A percentile compares a stretch with the other conserved stretches of the same genome.
These are phyloP conservation scores for Melitaea athalia DNA, from an alignment of 2,888 invertebrate genomes.

Conservation along the genomic window DNA sequence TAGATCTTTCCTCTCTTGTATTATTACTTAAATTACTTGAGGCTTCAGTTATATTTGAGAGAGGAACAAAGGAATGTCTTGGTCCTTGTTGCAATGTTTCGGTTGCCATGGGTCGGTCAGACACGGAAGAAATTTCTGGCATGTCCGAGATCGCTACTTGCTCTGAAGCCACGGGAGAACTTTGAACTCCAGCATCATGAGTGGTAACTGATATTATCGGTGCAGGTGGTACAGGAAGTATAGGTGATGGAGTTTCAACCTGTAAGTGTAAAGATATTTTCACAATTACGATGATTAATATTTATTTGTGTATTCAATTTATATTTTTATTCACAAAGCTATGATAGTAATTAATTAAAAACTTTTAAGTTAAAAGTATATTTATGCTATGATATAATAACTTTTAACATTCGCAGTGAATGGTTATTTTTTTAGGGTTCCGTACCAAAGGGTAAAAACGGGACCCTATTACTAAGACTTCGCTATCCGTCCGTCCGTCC, in stretches of 20 bases:
- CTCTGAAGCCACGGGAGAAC: constrained; percentile 13
- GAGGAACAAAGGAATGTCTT: constrained; percentile 7
- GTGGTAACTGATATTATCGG: constrained; percentile 7
- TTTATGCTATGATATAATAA: too few relatives aligned
- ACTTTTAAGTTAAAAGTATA: too few relatives aligned
- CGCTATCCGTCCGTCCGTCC: too few relatives aligned
- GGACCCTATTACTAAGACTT: too few relatives aligned
- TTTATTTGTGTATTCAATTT: too few relatives aligned
- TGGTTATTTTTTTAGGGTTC: too few relatives aligned
- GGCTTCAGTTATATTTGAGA: constrained; percentile 34
- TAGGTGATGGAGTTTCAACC: constrained; percentile 22
- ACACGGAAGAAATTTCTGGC: constrained; percentile 12
- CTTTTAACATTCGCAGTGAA: too few relatives aligned
- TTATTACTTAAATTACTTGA: constrained; percentile 26
- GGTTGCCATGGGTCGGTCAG: constrained; percentile 13
- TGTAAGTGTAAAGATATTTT: neutral
- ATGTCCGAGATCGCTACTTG: constrained; percentile 8
- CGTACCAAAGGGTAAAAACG: too few relatives aligned
- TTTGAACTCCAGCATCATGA: constrained; percentile 23
- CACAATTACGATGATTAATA: too few relatives aligned
- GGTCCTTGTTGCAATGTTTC: constrained; percentile 15
- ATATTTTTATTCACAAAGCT: neutral
- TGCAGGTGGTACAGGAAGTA: neutral
- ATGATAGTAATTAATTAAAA: neutral
- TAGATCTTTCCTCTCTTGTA: constrained; percentile 38